Evolutionary conservation across 2,888 invertebrate genomes (phyloP), one percentile per base, ranked within the genome.

Genomic region (Pachliopta kotzebuea): DNA sequence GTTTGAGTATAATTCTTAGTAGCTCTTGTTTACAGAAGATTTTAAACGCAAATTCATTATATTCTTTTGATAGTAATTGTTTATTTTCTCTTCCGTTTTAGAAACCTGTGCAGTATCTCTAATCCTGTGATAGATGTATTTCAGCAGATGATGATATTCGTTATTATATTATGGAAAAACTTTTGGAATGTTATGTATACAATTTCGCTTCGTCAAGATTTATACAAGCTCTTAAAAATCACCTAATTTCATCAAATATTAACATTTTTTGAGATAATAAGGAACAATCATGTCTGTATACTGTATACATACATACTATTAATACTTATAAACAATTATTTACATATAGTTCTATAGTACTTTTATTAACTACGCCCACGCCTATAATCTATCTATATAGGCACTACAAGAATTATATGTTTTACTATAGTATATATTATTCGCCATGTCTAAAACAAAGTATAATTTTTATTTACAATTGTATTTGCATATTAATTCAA

Each of bases 311-410:
- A 58, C 62, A n/a, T 59, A 17, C 4, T 37, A 14, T 37, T 37
- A 50, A 60, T 49, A 65, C 70, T 71, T 77, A 74, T 76, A 70
- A 72, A 75, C 70, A 75, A 74, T 37, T 81, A 81, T 80, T 77
- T 81, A 80, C 80, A 80, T 60, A 56, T 56, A 17, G 11, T 55
- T 54, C 37, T 31, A 63, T 49, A 49, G 21, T 53, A 52, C 17
- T 21, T 45, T 17, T 59, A 54, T 45, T 37, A 21, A 37, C 50
- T 52, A 37, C 8, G n/a, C 49, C 11, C 37, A 37, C 11, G 56
- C 63, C 60, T 61, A 56, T 57, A 45, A 42, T 42, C 26, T 65
- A 18, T 29, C 56, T 56, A 31, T 21, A 17, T 21, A 61, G 60
- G 61, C 66, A 61, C 63, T 61, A 50, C 53, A 66, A 49, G 49